A percentile compares a stretch with the other conserved stretches of the same genome.
These are phyloP conservation scores for Lampropteryx suffumata DNA, from an alignment of 2,888 invertebrate species.

Conservation along the genomic window DNA sequence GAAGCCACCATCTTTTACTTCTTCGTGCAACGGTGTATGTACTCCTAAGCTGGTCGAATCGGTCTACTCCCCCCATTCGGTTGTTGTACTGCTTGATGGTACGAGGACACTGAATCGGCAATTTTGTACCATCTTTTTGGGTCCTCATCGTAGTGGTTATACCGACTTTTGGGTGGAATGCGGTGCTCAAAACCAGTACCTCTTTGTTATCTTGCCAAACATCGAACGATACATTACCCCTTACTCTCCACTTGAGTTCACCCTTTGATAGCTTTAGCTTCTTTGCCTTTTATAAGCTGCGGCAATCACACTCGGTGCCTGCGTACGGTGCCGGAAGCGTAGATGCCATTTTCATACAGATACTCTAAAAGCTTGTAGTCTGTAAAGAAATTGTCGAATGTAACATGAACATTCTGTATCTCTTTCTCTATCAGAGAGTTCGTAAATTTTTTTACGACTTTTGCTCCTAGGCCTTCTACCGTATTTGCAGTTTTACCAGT, in stretches of 20 bases:
- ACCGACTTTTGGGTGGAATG: constrained; percentile 35
- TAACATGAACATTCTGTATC: background rate
- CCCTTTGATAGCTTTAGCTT: constrained; percentile 27
- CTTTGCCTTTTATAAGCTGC: constrained; percentile 15
- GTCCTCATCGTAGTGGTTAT: background rate
- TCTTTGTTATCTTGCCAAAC: constrained; percentile 35
- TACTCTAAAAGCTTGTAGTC: constrained; percentile 19
- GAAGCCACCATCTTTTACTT: no score
- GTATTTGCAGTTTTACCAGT: background rate
- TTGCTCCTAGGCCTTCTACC: background rate
- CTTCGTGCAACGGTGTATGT: no score
- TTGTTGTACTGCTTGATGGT: background rate
- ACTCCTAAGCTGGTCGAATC: no score
- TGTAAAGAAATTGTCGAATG: background rate
- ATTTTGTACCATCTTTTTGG: background rate
- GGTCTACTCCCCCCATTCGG: background rate
- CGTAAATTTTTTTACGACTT: background rate
- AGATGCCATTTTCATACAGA: constrained; percentile 30
- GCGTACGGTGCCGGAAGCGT: constrained; percentile 34
- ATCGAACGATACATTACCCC: constrained; percentile 31
- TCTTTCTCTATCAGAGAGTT: background rate
- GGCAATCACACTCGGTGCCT: constrained; percentile 22
- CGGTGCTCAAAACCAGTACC: constrained; percentile 33
- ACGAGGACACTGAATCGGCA: background rate
- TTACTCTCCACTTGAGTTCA: constrained; percentile 34